Evolutionary conservation across 2,888 invertebrate species (phyloP), one percentile per base, ranked within the genome.

Genomic region (Zaprionus obscuricornis): DNA sequence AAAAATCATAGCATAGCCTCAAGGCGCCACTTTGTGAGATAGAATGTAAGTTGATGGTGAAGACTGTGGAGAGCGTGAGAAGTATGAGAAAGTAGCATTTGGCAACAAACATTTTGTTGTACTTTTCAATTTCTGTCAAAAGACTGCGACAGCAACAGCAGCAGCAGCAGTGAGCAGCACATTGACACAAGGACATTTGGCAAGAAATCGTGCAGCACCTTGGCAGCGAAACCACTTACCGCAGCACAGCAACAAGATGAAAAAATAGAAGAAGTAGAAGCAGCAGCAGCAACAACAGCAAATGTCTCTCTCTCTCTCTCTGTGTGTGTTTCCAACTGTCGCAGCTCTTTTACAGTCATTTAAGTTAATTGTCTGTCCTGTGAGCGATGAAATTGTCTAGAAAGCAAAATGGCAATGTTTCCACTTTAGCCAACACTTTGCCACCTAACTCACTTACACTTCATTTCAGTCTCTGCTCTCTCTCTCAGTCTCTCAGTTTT

Each of bases 331-430:
- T 24, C 8, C 29, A 62, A 50, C 36, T 51, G 63, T 58, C 57
- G 66, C 69, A 63, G 69, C 63, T 58, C 73, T 75, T 75, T 84
- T 73, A 42, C 73, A 66, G 68, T 63, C 82, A 78, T 84, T 84
- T 75, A 84, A 81, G 82, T 81, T 81, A 81, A 81, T 84, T 81
- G 68, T 69, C 66, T 78, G 54, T 31, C 40, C 50, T 39, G 36
- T 52, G 49, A 55, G 58, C 45, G 46, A 49, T 47, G 58, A 62
- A 74, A 74, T 63, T 76, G 73, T 64, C 58, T 52, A 57, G 27
- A 55, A 64, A 49, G 55, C 42, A 65, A 59, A 66, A 59, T 52
- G 43, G 26, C 10, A 17, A 34, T 22, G 42, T n/a, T n/a, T n/a
- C n/a, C n/a, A n/a, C n/a, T n/a, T n/a, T n/a, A 39, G 24, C 20